A percentile compares a stretch with the other conserved stretches of the same genome.
Evolutionary conservation across 2,797 vertebrate species (phyloP).

Genomic region (Xerus rutilus): DNA sequence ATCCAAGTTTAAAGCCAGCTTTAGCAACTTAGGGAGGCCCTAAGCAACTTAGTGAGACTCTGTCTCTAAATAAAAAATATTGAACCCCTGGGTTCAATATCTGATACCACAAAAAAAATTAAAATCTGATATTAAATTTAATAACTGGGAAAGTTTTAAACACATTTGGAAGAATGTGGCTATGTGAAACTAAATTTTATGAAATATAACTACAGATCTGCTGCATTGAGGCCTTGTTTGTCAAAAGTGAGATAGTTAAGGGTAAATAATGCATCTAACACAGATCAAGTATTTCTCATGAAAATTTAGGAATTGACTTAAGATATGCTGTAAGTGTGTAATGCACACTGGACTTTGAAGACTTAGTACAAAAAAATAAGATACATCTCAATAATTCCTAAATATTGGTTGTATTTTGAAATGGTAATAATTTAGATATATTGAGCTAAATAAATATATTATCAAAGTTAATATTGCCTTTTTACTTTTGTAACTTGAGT

Average conservation of each 20-base stretch:
- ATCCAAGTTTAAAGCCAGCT: no score
- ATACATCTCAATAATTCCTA: conserved; percentile 9
- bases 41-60: no score
- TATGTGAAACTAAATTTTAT: conserved; percentile 10
- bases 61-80: no score
- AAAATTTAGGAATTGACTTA: conserved; percentile 33
- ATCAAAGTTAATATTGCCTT: conserved; percentile 30
- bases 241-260: no score
- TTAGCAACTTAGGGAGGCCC: no score
- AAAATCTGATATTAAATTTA: conserved; percentile 24
- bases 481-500: conserved; percentile 45
- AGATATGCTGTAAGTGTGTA: neutral
- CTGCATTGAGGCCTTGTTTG: no score
- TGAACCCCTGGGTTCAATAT: no score
- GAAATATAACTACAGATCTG: neutral
- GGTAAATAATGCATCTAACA: no score
- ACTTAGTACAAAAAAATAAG: neutral
- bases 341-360: neutral
- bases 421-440: neutral
- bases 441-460: conserved; percentile 3
- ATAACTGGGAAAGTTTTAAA: neutral
- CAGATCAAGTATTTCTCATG: conserved; percentile 23
- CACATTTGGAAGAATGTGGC: neutral
- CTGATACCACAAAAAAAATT: neutral
- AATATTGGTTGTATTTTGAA: conserved; percentile 28